Evolutionary conservation across 2,113 vertebrate species (phyloP).

Genomic region (Pseudorhombus dupliciocellatus): DNA sequence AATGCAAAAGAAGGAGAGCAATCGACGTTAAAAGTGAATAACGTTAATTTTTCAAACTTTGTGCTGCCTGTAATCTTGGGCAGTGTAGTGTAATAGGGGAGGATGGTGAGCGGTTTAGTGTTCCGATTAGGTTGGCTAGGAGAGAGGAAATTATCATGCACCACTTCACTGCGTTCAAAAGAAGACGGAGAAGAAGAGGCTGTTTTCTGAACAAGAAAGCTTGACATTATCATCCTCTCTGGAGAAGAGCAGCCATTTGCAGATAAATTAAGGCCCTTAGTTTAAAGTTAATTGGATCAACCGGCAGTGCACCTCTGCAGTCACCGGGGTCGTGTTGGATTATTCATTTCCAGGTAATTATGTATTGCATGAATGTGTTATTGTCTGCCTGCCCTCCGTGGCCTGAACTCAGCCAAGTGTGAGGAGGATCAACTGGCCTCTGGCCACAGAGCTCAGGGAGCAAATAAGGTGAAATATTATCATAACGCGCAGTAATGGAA

Average conservation of each 20-base stretch:
- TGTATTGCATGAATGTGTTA: slow-evolving; percentile 44
- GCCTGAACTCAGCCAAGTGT: slow-evolving; percentile 32
- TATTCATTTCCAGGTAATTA: slow-evolving; percentile 75
- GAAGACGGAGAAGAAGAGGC: slow-evolving; percentile 11
- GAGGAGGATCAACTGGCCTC: slow-evolving; percentile 49
- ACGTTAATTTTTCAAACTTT: not conserved
- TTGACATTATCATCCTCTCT: slow-evolving; percentile 65
- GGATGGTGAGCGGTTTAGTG: not conserved
- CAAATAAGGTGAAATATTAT: slow-evolving; percentile 44
- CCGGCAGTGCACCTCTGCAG: slow-evolving; percentile 65
- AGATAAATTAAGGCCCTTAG: slow-evolving; percentile 68
- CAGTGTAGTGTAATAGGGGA: not conserved
- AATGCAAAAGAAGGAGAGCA: no score
- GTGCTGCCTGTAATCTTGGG: not conserved
- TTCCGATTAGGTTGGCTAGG: not conserved
- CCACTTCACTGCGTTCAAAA: not conserved
- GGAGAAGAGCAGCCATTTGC: slow-evolving; percentile 66
- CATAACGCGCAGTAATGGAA: slow-evolving; percentile 24
- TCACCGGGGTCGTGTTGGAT: slow-evolving; percentile 59
- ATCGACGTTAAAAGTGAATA: not conserved
- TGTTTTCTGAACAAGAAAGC: slow-evolving; percentile 46
- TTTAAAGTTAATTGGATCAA: slow-evolving; percentile 81
- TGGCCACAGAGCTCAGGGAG: slow-evolving; percentile 30
- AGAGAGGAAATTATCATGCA: not conserved
- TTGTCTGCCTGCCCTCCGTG: slow-evolving; percentile 36